These are phyloP conservation scores for Schizopygopsis malacanthus DNA, from an alignment of 2,797 vertebrate species.

Conservation along the genomic window DNA sequence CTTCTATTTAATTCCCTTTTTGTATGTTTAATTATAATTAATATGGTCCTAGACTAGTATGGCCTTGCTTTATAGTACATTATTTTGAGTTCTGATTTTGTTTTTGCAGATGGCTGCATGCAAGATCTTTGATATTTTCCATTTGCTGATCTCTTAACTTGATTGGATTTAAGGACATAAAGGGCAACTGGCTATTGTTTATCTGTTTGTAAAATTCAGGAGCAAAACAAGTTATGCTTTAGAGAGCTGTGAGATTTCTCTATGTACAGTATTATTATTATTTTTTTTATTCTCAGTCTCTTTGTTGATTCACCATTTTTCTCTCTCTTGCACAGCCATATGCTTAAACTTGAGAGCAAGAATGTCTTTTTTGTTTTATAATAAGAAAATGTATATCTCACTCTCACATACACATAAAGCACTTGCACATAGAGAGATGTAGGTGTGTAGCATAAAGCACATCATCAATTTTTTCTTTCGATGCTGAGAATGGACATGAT, in stretches of 20 bases:
- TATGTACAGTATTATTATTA: not conserved
- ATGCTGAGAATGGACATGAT: not conserved
- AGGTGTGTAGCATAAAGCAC: not conserved
- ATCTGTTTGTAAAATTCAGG: not conserved
- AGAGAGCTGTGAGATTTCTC: not conserved
- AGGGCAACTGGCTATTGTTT: not conserved
- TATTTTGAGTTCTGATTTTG: not conserved
- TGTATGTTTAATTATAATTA: not conserved
- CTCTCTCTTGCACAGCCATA: slow-evolving; percentile 6
- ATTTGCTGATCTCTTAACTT: not conserved
- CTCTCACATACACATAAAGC: not conserved
- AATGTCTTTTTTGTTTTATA: not conserved
- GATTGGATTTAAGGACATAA: not conserved
- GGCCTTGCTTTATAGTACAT: not conserved
- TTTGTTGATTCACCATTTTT: slow-evolving; percentile 37
- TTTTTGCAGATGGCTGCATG: not conserved
- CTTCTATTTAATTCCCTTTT: not conserved
- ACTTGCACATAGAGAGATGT: slow-evolving; percentile 24
- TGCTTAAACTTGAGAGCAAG: not conserved
- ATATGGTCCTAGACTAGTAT: not conserved
- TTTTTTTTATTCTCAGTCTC: slow-evolving; percentile 7
- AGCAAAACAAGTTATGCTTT: not conserved
- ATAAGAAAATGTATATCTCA: not conserved
- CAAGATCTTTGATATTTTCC: not conserved
- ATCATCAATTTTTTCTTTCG: not conserved